A percentile compares a stretch with the other conserved stretches of the same genome.
phyloP scores from a whole-genome alignment of 2,113 vertebrate genomes.

The Fulica atra region DNA sequence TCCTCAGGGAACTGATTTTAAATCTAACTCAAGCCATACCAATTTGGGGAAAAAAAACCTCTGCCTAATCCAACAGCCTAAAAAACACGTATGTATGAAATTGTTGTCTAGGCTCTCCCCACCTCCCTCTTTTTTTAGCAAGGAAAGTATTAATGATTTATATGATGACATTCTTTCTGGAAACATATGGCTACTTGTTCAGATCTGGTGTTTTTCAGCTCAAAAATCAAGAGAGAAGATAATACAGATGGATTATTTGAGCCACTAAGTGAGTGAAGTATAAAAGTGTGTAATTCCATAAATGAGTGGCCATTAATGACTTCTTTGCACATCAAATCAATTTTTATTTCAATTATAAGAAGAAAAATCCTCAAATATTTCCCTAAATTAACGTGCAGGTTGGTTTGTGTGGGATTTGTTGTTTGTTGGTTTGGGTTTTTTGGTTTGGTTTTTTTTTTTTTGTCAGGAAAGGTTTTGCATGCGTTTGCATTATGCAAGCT shows the following conservation, averaged over 20 bases:
- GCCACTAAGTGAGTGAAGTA: background rate
- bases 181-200: background rate
- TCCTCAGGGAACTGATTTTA: conserved; percentile 67
- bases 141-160: background rate
- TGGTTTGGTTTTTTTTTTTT: background rate
- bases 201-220: background rate
- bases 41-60: background rate
- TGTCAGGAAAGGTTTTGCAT: background rate
- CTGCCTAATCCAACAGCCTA: conserved; percentile 18
- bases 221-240: background rate
- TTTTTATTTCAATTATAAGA: background rate
- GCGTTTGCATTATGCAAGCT: background rate
- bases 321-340: background rate
- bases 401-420: too few relatives aligned
- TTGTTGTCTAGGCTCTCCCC: background rate
- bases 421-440: too few relatives aligned
- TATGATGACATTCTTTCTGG: background rate
- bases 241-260: background rate
- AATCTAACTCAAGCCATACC: conserved; percentile 63
- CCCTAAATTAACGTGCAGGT: background rate
- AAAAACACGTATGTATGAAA: conserved; percentile 29
- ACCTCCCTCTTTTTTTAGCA: background rate
- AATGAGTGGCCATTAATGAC: background rate
- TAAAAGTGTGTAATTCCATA: background rate
- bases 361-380: background rate